Evolutionary conservation across 2,888 invertebrate species (phyloP).

Genomic region (Prosopocoilus inquinatus): DNA sequence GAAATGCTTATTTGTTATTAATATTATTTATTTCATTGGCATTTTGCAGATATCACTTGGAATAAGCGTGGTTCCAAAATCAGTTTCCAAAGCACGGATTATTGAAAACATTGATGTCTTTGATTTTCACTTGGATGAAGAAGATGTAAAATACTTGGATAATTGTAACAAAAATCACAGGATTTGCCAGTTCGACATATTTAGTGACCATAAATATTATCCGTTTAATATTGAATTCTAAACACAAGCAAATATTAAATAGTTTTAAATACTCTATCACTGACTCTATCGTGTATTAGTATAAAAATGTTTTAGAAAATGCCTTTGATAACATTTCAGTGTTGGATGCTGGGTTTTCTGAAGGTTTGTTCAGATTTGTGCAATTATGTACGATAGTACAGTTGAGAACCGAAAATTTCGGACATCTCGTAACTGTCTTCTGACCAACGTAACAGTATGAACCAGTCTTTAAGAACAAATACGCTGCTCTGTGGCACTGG

Average conservation of each 20-base stretch:
- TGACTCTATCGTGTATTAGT: too few species aligned
- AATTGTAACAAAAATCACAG: slow-evolving; percentile 70
- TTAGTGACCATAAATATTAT: slow-evolving; percentile 45
- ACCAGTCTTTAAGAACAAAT: too few species aligned
- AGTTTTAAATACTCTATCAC: too few species aligned
- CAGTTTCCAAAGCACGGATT: slow-evolving; percentile 70
- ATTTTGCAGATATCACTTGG: slow-evolving; percentile 26
- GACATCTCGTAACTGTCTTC: too few species aligned
- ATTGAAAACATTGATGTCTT: slow-evolving; percentile 70
- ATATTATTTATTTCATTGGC: neutral
- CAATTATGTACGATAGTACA: too few species aligned
- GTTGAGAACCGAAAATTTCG: too few species aligned
- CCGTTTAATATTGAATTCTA: slow-evolving; percentile 43
- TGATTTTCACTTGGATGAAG: slow-evolving; percentile 68
- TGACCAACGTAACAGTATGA: too few species aligned
- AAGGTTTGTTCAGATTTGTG: too few species aligned
- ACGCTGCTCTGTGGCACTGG: too few species aligned
- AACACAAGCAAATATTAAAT: neutral
- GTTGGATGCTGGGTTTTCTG: too few species aligned
- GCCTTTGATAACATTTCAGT: too few species aligned
- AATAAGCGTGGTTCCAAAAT: slow-evolving; percentile 73
- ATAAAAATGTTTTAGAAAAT: too few species aligned
- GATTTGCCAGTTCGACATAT: slow-evolving; percentile 44
- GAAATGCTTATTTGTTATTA: neutral
- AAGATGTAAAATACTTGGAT: slow-evolving; percentile 67